Evolutionary conservation across 1,140 invertebrate genomes (phyloP).

Genomic region (Drosophila rufa): DNA sequence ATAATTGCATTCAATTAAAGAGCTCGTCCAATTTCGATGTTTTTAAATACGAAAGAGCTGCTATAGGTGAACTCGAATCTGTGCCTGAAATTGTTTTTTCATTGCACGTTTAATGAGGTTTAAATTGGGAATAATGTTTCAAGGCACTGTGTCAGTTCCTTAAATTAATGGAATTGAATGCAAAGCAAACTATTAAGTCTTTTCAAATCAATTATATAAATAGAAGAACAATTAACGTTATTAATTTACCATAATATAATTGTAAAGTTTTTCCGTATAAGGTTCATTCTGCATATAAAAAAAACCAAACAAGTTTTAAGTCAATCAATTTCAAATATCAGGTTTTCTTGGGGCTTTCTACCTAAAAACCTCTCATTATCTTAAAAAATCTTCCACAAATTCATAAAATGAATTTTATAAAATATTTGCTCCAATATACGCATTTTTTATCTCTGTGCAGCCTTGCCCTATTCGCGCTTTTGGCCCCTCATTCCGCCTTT

Average conservation of each 20-base stretch:
- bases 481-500: neutral
- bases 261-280: too few relatives aligned
- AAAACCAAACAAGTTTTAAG: too few relatives aligned
- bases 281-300: too few relatives aligned
- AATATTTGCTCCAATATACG: neutral
- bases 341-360: too few relatives aligned
- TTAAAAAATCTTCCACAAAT: neutral
- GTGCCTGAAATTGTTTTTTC: neutral
- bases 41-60: neutral
- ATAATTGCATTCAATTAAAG: neutral
- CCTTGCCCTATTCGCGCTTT: slow-evolving; percentile 22
- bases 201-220: too few relatives aligned
- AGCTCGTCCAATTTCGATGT: neutral
- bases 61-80: neutral
- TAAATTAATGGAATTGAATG: neutral
- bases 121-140: neutral
- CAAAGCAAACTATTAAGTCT: neutral
- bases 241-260: too few relatives aligned
- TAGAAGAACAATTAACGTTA: neutral
- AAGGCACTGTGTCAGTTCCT: neutral
- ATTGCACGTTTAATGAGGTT: too few relatives aligned
- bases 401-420: neutral
- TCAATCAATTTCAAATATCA: too few relatives aligned
- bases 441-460: slow-evolving; percentile 7
- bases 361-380: too few relatives aligned